Evolutionary conservation across 2,888 invertebrate species (phyloP).

Genomic region (Blastobasis adustella): DNA sequence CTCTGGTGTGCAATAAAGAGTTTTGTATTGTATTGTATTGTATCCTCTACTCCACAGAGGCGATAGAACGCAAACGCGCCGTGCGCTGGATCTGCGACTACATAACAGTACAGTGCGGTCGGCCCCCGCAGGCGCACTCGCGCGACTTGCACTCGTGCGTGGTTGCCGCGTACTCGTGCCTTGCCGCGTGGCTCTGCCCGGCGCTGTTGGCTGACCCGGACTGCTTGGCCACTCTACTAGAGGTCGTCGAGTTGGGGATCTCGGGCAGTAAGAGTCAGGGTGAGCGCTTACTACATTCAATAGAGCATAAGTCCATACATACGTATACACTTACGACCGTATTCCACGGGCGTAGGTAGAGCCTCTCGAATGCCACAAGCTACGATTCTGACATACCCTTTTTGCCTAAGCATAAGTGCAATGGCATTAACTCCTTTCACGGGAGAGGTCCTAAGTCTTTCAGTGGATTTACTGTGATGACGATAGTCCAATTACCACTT

Average conservation of each 20-base stretch:
- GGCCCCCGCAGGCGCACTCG: slow-evolving; percentile 94
- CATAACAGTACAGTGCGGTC: slow-evolving; percentile 94
- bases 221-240: slow-evolving; percentile 93
- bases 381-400: no score
- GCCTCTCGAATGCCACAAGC: no score
- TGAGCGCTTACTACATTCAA: slow-evolving; percentile 1
- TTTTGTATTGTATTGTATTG: no score
- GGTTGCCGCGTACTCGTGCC: slow-evolving; percentile 93
- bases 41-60: slow-evolving; percentile 80
- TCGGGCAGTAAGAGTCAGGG: slow-evolving; percentile 94
- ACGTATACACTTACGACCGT: no score
- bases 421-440: no score
- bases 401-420: no score
- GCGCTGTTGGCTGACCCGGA: slow-evolving; percentile 93
- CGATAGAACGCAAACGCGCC: slow-evolving; percentile 90
- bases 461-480: no score
- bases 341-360: no score
- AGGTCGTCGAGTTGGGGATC: slow-evolving; percentile 97
- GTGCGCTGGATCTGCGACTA: slow-evolving; percentile 99
- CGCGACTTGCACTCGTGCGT: slow-evolving; percentile 96
- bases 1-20: no score
- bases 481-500: no score
- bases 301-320: no score
- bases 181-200: slow-evolving; percentile 94
- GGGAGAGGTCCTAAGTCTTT: no score